Base-by-base conservation (phyloP, 2,113 vertebrate species). In the Pitta sordida region DNA sequence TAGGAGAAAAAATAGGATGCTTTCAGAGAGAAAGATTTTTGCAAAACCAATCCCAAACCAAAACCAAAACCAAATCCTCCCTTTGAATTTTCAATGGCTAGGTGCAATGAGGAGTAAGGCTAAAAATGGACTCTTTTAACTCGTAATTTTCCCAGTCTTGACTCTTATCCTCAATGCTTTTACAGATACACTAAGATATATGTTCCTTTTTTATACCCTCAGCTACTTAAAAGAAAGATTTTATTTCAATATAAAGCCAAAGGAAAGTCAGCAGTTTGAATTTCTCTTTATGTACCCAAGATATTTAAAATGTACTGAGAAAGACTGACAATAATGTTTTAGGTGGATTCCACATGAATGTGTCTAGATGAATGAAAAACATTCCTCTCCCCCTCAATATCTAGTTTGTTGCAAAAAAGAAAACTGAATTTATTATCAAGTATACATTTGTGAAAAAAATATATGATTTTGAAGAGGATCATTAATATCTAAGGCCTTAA, bases 171-270 rank as follows among this genome's bases (percentile, higher is more conserved):
- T 6, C 49, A 82, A 7, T 73, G 87, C 44, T 75, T 52, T 56
- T 41, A 60, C 7, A 64, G 84, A 91, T 21, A 46, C 30, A 58
- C 43, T 55, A 48, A 75, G 62, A 75, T 37, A 71, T 0, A 55
- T 1, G 3, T 86, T 86, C 60, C 8, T 2, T 60, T 32, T 51
- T 44, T 73, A 68, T 49, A 64, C 20, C 22, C 41, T 91, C 70
- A 79, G 41, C 3, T 37, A 90, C 87, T 93, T 93, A 81, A 95
- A 91, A 95, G 62, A 52, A 55, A 78, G n/a, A 49, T 52, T 85
- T 82, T 78, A 37, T 68, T 84, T 75, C 65, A 15, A 7, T 56
- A 69, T 64, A 86, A 84, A 75, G 13, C 30, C 30, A 86, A 92
- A 78, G 30, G 7, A 48, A 84, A 36, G 15, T 51, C 60, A 86